Evolutionary conservation across 2,888 invertebrate species (phyloP), one percentile per base, ranked within the genome.

Genomic region (Andrena bicolor): DNA sequence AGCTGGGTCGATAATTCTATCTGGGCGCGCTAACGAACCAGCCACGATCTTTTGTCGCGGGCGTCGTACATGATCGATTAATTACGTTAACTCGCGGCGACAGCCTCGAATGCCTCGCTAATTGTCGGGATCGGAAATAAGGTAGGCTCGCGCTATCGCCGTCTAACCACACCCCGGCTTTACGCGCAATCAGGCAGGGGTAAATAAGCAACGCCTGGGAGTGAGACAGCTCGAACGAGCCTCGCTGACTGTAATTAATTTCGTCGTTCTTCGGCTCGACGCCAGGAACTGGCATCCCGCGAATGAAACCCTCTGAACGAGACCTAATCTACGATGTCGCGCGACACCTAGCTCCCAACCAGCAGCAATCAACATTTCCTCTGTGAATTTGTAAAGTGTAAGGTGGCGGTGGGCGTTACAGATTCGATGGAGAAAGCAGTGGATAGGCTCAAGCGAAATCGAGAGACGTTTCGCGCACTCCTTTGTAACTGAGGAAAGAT

Each of bases 1-100:
- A 60, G 65, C 35, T n/a, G 65, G 65, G 65, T 23, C 76, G 69
- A 80, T 80, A 80, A 80, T 79, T 69, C 56, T 20, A 56, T 79
- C 61, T 23, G 8, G 49, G 20, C 23, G 26, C 10, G 68, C 66
- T 79, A 80, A 80, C 72, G 78, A 80, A 80, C 70, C 71, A 32
- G 35, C 30, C 71, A 28, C 64, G 79, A 72, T 79, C 68, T 73
- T 72, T 69, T 68, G 68, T 78, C 72, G 75, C 26, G 30, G 56
- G 16, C 51, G 49, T 48, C 63, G 65, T 58, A 65, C 80, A 70
- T 71, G 75, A 75, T 65, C 80, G 74, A 82, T 76, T 81, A 81
- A 71, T 81, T 70, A 73, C 69, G 69, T 81, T 73, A 76, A 76
- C 70, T 49, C 56, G 61, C 48, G 20, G 26, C 26, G 30, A 13